These are phyloP conservation scores for Nothoprocta perdicaria DNA, from an alignment of 2,113 vertebrate species.

Conservation along the genomic window DNA sequence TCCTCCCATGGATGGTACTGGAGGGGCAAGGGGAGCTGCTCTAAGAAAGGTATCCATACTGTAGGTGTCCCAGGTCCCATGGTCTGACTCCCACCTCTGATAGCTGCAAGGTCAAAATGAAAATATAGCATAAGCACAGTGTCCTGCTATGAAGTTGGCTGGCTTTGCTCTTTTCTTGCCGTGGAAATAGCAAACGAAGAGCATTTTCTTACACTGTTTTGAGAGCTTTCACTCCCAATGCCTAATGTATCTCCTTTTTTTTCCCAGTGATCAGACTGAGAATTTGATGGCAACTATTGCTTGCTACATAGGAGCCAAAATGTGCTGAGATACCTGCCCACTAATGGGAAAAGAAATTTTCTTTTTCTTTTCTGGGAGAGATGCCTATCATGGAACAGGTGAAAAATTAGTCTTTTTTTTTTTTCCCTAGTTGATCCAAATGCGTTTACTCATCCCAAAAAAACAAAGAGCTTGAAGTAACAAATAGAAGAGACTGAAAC, in stretches of 20 bases:
- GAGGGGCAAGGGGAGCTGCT: background rate
- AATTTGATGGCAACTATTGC: background rate
- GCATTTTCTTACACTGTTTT: background rate
- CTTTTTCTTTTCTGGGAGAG: background rate
- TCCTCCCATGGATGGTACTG: background rate
- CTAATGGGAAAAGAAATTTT: constrained; percentile 8
- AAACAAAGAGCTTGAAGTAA: constrained; percentile 39
- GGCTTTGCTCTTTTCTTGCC: background rate
- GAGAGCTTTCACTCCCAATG: background rate
- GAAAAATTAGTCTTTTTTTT: constrained; percentile 12
- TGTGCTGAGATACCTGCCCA: background rate
- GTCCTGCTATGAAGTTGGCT: background rate
- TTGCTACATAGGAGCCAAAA: background rate
- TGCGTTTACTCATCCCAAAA: constrained; percentile 38
- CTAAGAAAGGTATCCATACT: background rate
- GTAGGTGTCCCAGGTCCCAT: accelerated
- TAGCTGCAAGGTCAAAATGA: background rate
- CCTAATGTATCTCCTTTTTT: background rate
- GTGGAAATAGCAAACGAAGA: background rate
- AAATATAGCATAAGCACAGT: background rate
- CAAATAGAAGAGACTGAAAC: constrained; percentile 32
- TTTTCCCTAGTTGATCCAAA: constrained; percentile 3
- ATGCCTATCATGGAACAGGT: background rate
- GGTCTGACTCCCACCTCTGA: background rate
- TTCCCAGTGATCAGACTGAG: constrained; percentile 25